Evolutionary conservation across 2,797 vertebrate species (phyloP), one percentile per base, ranked within the genome.

Genomic region (Cyclura pinguis): DNA sequence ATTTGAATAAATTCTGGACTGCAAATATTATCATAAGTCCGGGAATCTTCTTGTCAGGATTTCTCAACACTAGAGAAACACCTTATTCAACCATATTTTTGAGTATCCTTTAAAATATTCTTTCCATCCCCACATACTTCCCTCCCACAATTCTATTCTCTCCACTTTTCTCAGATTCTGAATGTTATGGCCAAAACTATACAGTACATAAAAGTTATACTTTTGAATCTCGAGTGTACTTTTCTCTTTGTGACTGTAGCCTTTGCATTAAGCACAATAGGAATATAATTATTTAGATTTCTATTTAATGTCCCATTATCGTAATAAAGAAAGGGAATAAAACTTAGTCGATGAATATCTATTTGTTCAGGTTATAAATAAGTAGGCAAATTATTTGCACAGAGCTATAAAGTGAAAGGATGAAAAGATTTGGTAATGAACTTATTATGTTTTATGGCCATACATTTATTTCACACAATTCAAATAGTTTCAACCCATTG

Each of bases 361-460:
- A 93, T 96, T 96, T 96, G 77, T 94, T 96, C 94, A 95, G 55
- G 87, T 91, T 96, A 93, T 52, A 91, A 94, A 94, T 95, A 93
- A 93, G 90, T 88, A 35, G 1, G 93, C 93, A 95, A 74, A 94
- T 95, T 95, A 94, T 95, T 96, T 96, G 94, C 95, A 95, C 74
- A 92, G 27, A 67, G 86, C 85, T 93, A 95, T 95, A 96, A 96
- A 97, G 93, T 42, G 2, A 95, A 81, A 81, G 86, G 93, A 96
- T 93, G 64, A 91, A 90, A 96, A 47, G 84, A 6, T 91, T 95
- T 94, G 69, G 80, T 93, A 95, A 97, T 92, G 87, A 91, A 88
- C 85, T 95, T 96, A 95, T 95, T 96, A 90, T 92, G 92, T 96
- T 96, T 96, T 96, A 96, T 93, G 88, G 83, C 62, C 74, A 62